phyloP scores from a whole-genome alignment of 2,113 vertebrate species.

The Calidris pugnax region DNA sequence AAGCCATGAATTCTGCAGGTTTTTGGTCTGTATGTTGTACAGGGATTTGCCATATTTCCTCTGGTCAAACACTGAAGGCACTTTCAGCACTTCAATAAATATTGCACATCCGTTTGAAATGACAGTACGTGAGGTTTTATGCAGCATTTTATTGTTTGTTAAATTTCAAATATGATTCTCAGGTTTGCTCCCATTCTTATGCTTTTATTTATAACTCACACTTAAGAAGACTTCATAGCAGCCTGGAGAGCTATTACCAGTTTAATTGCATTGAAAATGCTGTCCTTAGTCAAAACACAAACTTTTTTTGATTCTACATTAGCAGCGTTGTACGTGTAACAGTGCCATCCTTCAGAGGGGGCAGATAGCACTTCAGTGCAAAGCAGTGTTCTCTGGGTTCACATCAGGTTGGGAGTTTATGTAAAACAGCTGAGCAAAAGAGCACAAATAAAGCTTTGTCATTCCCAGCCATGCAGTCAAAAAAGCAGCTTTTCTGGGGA shows the following conservation, averaged over 20 bases:
- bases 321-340: not conserved
- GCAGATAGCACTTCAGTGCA: not conserved
- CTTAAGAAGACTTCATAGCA: not conserved
- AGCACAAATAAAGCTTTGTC: slow-evolving; percentile 48
- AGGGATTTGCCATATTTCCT: not conserved
- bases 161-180: not conserved
- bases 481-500: slow-evolving; percentile 59
- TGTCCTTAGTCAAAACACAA: not conserved
- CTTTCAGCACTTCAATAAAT: not conserved
- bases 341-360: not conserved
- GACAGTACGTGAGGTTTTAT: not conserved
- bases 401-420: not conserved
- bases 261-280: not conserved
- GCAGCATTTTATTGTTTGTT: not conserved
- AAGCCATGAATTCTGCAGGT: not conserved
- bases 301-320: not conserved
- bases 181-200: not conserved
- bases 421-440: not conserved
- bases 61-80: not conserved
- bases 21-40: not conserved
- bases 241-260: not conserved
- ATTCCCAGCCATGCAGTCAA: not conserved
- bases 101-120: not conserved
- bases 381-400: not conserved
- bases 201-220: not conserved